Percentiles rank a stretch among this genome's conserved stretches.
These are phyloP conservation scores for Tauraco erythrolophus DNA, from an alignment of 2,113 vertebrate species.

Conservation along the genomic window DNA sequence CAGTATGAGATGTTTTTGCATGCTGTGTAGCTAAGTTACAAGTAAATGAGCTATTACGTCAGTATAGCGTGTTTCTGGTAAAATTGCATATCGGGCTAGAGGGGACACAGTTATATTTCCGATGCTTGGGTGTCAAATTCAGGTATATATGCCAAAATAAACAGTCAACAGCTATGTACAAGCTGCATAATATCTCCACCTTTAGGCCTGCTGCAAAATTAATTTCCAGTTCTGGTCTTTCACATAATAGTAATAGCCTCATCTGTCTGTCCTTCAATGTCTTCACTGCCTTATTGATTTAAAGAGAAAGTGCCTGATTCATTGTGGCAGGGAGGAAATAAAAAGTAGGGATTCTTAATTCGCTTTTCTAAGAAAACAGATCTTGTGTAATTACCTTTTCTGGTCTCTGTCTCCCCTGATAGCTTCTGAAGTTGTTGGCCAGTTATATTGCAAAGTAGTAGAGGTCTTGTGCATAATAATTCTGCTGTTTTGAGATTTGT, in stretches of 20 bases:
- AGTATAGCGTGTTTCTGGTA: neutral
- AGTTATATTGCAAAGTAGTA: neutral
- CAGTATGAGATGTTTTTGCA: neutral
- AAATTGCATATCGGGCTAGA: accelerated
- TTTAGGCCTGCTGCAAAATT: neutral
- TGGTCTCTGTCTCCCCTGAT: neutral
- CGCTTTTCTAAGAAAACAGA: neutral
- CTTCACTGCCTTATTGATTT: neutral
- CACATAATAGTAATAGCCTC: neutral
- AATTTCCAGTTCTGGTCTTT: neutral
- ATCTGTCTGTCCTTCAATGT: neutral
- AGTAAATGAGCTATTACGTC: neutral
- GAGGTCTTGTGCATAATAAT: neutral
- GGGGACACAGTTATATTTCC: neutral
- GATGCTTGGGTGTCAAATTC: neutral
- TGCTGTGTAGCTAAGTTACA: neutral
- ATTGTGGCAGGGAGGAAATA: neutral
- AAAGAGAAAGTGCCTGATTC: neutral
- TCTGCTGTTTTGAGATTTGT: neutral
- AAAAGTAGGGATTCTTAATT: neutral
- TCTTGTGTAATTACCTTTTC: neutral
- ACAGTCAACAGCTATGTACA: neutral
- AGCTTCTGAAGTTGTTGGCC: neutral
- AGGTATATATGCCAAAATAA: neutral
- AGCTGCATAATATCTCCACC: neutral